phyloP scores from a whole-genome alignment of 2,888 invertebrate species.

The Dicyrtoma fusca region DNA sequence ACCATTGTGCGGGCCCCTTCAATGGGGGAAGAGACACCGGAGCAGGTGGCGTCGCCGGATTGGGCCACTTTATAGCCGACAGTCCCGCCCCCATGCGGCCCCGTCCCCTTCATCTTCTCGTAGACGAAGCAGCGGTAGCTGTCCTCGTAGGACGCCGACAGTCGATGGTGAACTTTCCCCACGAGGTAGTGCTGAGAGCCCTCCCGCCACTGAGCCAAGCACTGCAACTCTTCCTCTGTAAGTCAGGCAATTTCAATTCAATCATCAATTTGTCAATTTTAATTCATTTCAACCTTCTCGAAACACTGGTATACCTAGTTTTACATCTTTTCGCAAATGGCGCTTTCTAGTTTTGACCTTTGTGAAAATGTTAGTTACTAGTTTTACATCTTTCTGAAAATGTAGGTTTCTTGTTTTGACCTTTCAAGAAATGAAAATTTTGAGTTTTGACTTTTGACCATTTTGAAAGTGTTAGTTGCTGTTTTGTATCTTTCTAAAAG shows the following conservation, averaged over 20 bases:
- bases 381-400: no score
- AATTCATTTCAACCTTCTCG: no score
- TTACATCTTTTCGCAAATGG: no score
- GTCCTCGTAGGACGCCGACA: constrained; percentile 78
- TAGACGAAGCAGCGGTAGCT: constrained; percentile 94
- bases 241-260: no score
- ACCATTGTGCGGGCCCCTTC: constrained; percentile 85
- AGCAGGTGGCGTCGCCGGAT: constrained; percentile 90
- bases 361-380: no score
- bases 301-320: no score
- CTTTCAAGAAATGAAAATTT: no score
- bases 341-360: no score
- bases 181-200: constrained; percentile 88
- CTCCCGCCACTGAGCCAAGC: constrained; percentile 91
- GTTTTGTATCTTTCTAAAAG: no score
- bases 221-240: constrained; percentile 85
- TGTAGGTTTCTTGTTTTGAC: no score
- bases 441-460: no score
- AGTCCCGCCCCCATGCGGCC: background rate
- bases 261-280: constrained; percentile 66
- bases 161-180: constrained; percentile 84
- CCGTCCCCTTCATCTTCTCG: constrained; percentile 65
- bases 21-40: constrained; percentile 86
- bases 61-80: constrained; percentile 76
- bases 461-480: no score